Base-by-base conservation (phyloP, 1,140 invertebrate genomes). In the Amphibalanus amphitrite region DNA sequence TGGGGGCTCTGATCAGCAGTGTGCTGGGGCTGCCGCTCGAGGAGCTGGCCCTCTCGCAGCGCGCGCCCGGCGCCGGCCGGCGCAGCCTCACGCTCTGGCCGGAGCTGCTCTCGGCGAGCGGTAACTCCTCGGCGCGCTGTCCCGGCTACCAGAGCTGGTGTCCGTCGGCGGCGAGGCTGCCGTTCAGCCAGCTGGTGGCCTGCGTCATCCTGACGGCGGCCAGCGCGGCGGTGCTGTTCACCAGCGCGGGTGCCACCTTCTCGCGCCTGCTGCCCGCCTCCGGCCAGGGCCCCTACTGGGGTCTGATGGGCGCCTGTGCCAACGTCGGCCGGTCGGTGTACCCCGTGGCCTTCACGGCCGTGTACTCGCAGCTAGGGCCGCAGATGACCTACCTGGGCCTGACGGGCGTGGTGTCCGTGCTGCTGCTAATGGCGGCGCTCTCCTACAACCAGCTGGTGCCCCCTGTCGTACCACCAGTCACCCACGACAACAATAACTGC, bases 211-310 rank as follows among this genome's bases (percentile, higher is more conserved):
- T 65, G 23, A 65, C 64, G 20, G 64, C 23, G 26, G 64, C 40
- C 69, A 69, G 69, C 30, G 20, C 23, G 4, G 26, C 40, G 10
- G 40, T 38, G 30, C 30, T 69, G 10, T 59, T 69, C 30, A 59
- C 40, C 69, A 69, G 69, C 26, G 20, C 23, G 10, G 69, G 69
- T 25, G 20, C 40, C 23, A 23, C 26, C 23, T 69, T n/a, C 28
- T 69, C 69, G n/a, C 69, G 30, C 6, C 69, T 69, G 30, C 40
- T 69, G 30, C 30, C 30, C 69, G 40, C 26, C 69, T 65, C 20
- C 3, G 64, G 64, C 26, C 64, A 65, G 23, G 64, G 23, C 6
- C 23, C 26, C 64, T 25, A 65, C 64, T 65, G 64, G 23, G 64
- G 64, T 6, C 64, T 65, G 23, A 65, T 65, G 64, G 64, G 64